Evolutionary conservation across 2,888 invertebrate genomes (phyloP).

Genomic region (Sceliomorpha sp.): DNA sequence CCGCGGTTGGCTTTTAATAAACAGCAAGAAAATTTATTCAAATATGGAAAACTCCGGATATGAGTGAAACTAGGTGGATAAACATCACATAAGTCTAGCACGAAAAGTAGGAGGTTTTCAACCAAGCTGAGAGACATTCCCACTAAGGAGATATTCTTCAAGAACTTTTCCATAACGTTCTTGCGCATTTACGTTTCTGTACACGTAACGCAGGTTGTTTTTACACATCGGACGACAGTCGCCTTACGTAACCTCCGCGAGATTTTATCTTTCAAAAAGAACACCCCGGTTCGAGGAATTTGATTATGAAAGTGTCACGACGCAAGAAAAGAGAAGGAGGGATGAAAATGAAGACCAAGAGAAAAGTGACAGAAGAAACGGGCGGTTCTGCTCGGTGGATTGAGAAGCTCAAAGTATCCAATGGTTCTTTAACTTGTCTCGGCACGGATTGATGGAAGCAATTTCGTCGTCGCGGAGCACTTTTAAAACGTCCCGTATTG

Average conservation of each 20-base stretch:
- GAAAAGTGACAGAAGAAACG: slow-evolving; percentile 9
- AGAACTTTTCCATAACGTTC: too few relatives aligned
- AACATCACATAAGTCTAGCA: slow-evolving; percentile 8
- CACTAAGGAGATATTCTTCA: neutral
- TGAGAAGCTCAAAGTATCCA: slow-evolving; percentile 42
- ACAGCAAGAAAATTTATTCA: slow-evolving; percentile 1
- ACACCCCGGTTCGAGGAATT: too few relatives aligned
- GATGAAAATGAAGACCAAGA: too few relatives aligned
- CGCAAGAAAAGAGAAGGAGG: too few relatives aligned
- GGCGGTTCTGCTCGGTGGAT: slow-evolving; percentile 24
- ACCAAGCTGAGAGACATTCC: neutral
- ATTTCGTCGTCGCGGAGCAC: slow-evolving; percentile 67
- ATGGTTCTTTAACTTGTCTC: slow-evolving; percentile 73
- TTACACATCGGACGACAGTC: too few relatives aligned
- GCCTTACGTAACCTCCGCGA: too few relatives aligned
- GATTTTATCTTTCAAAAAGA: too few relatives aligned
- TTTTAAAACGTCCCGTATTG: slow-evolving; percentile 64
- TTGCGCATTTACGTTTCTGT: too few relatives aligned
- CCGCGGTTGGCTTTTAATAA: too few relatives aligned
- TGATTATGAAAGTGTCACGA: slow-evolving; percentile 58
- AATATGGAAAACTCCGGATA: too few relatives aligned
- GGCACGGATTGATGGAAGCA: slow-evolving; percentile 74
- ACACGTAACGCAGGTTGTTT: too few relatives aligned
- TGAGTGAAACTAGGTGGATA: slow-evolving; percentile 3
- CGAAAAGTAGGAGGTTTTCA: slow-evolving; percentile 3